Evolutionary conservation across 2,888 invertebrate species (phyloP), one percentile per base, ranked within the genome.

Genomic region (Orthosia cruda): DNA sequence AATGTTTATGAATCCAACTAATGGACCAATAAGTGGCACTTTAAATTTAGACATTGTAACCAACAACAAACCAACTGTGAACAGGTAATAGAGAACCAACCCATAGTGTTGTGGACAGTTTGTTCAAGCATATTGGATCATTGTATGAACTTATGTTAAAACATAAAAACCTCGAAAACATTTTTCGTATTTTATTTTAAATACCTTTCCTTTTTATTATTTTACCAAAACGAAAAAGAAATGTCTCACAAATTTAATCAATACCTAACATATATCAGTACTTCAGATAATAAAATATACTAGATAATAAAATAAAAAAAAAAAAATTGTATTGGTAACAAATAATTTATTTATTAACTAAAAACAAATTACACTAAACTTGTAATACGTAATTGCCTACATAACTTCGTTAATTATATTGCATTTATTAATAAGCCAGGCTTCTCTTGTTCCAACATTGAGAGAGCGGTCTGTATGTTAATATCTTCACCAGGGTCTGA

Each of bases 361-460:
- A 47, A n/a, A 71, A 71, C n/a, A 67, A 79, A 61, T 23, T n/a
- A 58, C 13, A 59, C 54, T 64, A 77, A 15, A 50, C n/a, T 50
- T 32, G 40, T 16, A 55, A n/a, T 47, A 20, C 3, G 4, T 61
- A 23, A 16, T n/a, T 32, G 65, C 2, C 20, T 47, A 40, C 3
- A 20, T 40, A 55, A 13, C 1, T 40, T 47, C n/a, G 59, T 7
- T 40, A 20, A 12, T 7, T 62, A 71, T 66, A 83, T 83, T 68
- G 91, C 86, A 87, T 94, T 94, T 62, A 97, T 93, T 52, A 96
- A 78, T 64, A 99, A 94, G 54, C 96, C 90, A 0, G 98, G 97
- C 78, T 96, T 97, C 20, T 97, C 93, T 86, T 98, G 97, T 94
- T 98, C 98, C 45, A 99, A 92, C 94, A 98, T 94, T 0, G 98